phyloP scores from a whole-genome alignment of 2,888 invertebrate genomes.

The Coecobrya sp. region DNA sequence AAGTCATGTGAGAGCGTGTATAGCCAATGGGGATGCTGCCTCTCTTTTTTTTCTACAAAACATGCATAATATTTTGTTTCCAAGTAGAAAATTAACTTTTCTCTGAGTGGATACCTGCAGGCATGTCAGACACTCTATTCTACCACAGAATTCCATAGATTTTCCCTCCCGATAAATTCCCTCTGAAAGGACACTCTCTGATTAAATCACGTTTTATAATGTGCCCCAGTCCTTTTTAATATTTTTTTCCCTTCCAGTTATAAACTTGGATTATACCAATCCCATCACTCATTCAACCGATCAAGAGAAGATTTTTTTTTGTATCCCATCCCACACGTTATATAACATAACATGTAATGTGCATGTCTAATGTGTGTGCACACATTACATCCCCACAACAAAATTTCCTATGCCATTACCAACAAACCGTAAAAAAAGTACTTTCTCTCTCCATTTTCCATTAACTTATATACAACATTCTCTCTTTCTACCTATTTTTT shows the following conservation, averaged over 20 bases:
- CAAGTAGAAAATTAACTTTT: background rate
- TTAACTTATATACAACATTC: constrained; percentile 2
- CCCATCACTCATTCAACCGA: background rate
- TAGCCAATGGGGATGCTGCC: background rate
- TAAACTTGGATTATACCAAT: background rate
- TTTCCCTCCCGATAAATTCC: too few relatives aligned
- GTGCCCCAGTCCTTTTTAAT: too few relatives aligned
- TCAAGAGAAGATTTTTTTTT: too few relatives aligned
- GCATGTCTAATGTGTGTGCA: too few relatives aligned
- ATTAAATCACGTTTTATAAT: too few relatives aligned
- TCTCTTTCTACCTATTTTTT: background rate
- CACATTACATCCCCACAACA: too few relatives aligned
- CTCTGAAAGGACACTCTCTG: too few relatives aligned
- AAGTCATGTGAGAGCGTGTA: background rate
- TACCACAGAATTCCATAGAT: too few relatives aligned
- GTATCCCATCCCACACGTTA: too few relatives aligned
- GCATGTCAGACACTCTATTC: background rate
- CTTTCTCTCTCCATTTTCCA: background rate
- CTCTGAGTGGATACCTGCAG: background rate
- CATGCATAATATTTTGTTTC: background rate
- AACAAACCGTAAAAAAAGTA: too few relatives aligned
- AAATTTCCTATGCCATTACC: too few relatives aligned
- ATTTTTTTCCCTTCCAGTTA: background rate
- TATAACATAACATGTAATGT: too few relatives aligned
- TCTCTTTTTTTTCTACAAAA: background rate